A percentile compares a stretch with the other conserved stretches of the same genome.
phyloP scores from a whole-genome alignment of 2,113 vertebrate species.

The Eulacestoma nigropectus region DNA sequence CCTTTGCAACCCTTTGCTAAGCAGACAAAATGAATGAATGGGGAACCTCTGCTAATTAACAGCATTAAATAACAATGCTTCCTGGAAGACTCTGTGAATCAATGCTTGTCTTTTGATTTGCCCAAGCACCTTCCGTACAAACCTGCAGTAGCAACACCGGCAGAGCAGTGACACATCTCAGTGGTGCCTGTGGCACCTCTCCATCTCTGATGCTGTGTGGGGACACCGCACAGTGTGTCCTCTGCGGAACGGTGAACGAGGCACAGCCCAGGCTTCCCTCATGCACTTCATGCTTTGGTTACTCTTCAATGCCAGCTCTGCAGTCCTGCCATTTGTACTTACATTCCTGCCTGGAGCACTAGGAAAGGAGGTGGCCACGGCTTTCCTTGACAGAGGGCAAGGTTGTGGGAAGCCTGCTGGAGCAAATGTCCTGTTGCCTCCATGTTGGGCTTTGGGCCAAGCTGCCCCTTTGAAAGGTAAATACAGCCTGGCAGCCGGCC shows the following conservation, averaged over 20 bases:
- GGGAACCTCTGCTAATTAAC: background rate
- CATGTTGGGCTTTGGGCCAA: background rate
- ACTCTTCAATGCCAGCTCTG: background rate
- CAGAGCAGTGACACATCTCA: no score
- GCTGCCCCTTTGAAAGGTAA: background rate
- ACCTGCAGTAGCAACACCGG: no score
- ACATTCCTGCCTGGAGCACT: background rate
- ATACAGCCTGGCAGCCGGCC: background rate
- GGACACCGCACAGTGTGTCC: background rate
- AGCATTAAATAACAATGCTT: background rate
- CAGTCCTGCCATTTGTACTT: background rate
- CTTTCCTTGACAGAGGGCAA: background rate
- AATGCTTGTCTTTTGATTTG: background rate
- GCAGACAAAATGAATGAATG: background rate
- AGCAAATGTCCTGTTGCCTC: background rate
- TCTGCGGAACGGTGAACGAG: background rate
- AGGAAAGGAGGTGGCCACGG: background rate
- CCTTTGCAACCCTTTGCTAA: background rate
- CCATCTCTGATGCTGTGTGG: background rate
- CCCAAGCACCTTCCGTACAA: background rate
- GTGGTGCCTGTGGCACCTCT: background rate
- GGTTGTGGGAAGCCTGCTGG: background rate
- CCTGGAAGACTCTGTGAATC: background rate
- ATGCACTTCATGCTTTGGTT: background rate
- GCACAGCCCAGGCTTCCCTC: background rate